Evolutionary conservation across 2,797 vertebrate genomes (phyloP), one percentile per base, ranked within the genome.

Genomic region (Cheirogaleus major): DNA sequence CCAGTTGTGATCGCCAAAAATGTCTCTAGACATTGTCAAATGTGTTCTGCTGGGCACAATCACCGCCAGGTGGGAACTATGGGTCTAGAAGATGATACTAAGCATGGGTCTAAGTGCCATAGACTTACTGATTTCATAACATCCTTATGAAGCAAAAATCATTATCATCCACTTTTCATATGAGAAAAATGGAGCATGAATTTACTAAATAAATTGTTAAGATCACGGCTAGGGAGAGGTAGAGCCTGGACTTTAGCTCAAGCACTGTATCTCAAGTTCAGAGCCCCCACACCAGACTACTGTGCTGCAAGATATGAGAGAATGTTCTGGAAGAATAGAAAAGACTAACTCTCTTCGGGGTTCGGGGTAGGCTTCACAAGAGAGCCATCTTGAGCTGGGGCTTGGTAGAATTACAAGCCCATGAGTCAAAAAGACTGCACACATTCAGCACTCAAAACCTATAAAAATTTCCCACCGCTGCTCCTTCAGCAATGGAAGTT

Each of bases 401-500:
- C 2, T 25, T 14, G 2, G 5, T 15, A 22, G 43, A 61, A 57
- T 76, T 48, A 41, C 2, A 63, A 48, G 20, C 0, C 1, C 32
- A 41, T 5, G 4, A 27, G 11, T 5, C n/a, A 61, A 15, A 50
- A 89, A 32, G 7, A 1, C 1, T 41, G 48, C 17, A 30, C 23
- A 23, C 35, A 61, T 32, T 72, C 61, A 38, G 7, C 10, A 14
- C 43, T 35, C 9, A 38, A 11, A 72, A 63, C 30, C 32, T n/a
- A 32, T 8, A 18, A 4, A 14, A 4, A 52, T 12, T 27, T 10
- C 12, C 50, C 41, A 38, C 7, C 0, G 6, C 0, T 9, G 13
- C 11, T 23, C 13, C 70, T 65, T 38, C 1, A 0, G 30, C 50
- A 35, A 32, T 17, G 41, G n/a, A 17, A 23, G 2, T 1, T 15